Evolutionary conservation across 2,888 invertebrate genomes (phyloP), one percentile per base, ranked within the genome.

Genomic region (Alentia gelatinosa): DNA sequence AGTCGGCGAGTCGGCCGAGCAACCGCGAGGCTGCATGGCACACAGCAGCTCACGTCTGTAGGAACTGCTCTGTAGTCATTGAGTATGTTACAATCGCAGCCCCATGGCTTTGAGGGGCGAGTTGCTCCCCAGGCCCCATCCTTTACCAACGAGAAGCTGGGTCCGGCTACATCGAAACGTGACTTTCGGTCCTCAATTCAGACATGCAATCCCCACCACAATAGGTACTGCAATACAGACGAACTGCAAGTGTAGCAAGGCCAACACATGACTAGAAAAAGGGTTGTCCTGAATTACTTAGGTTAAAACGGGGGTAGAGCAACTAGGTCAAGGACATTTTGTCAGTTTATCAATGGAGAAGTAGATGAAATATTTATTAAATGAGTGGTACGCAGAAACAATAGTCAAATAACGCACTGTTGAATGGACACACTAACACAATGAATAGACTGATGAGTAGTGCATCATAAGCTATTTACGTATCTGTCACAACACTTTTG

Each of bases 201-300:
- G 68, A 30, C 68, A 68, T 30, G 68, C 68, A 68, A 68, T 30
- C 68, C 26, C n/a, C 33, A 68, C 68, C n/a, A 26, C 68, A 68
- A 56, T 56, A n/a, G 56, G 56, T n/a, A 56, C 56, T 56, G 56
- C 23, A 56, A 56, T 19, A n/a, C 19, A 56, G 56, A 68, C 30
- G 12, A 68, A 30, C 26, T 26, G n/a, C 30, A 47, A 47, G 30
- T 26, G 68, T 12, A 68, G 30, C 68, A 26, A 26, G 33, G 12
- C 68, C 26, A 68, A 68, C 26, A 68, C 68, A 68, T 68, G 68
- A 56, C 56, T n/a, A n/a, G n/a, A n/a, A n/a, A n/a, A n/a, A n/a
- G n/a, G n/a, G n/a, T n/a, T n/a, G n/a, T n/a, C n/a, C n/a, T n/a
- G n/a, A n/a, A n/a, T n/a, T n/a, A n/a, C n/a, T n/a, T n/a, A n/a